Conservation (phyloP, 2,888 invertebrate species). For the Epiblema foenella region DNA sequence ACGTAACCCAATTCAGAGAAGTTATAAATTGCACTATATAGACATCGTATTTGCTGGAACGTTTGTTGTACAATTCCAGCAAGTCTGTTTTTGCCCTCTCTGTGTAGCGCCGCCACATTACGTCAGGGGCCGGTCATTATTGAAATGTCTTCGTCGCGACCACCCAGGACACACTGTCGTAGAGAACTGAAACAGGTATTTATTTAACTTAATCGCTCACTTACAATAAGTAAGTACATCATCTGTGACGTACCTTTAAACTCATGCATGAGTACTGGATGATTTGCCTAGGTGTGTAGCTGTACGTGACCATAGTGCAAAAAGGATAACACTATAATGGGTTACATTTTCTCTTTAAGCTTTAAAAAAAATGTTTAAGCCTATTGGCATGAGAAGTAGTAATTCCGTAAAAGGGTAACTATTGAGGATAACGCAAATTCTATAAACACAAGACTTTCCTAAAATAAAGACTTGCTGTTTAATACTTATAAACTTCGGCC, state of each 20-base stretch:
- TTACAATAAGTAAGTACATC: too few relatives aligned
- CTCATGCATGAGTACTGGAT: neutral
- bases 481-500: too few relatives aligned
- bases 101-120: constrained; percentile 66
- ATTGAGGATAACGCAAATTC: neutral
- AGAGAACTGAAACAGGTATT: constrained; percentile 45
- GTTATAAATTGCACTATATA: constrained; percentile 50
- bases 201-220: constrained; percentile 35
- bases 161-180: constrained; percentile 75
- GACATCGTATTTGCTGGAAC: constrained; percentile 41
- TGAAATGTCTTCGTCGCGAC: constrained; percentile 72
- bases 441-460: too few relatives aligned
- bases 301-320: neutral
- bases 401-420: neutral
- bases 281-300: neutral
- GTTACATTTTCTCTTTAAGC: neutral
- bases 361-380: neutral
- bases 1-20: constrained; percentile 68
- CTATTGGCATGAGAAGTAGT: neutral
- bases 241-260: constrained; percentile 12
- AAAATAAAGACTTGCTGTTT: too few relatives aligned
- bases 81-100: constrained; percentile 69
- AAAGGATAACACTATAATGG: neutral
- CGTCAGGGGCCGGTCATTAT: constrained; percentile 73
- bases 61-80: constrained; percentile 58